A percentile compares a stretch with the other conserved stretches of the same genome.
Conservation (phyloP, 2,888 invertebrate genomes). For the Alitta virens region DNA sequence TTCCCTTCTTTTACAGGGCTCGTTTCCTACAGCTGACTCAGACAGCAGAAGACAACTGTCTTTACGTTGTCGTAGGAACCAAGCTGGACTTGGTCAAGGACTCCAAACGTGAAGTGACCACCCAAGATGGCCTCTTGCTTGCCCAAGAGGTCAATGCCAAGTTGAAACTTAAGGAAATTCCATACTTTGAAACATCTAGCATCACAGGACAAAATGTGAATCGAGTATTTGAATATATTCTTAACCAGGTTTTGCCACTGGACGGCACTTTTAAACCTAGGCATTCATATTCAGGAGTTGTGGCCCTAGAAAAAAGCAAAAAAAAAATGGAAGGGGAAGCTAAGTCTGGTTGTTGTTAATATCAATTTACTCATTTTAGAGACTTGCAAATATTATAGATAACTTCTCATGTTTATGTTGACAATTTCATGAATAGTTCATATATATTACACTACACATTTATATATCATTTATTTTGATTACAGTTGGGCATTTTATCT, state of each 20-base stretch:
- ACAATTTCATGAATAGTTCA: too few species aligned
- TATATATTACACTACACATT: too few species aligned
- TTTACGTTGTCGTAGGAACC: slow-evolving; percentile 50
- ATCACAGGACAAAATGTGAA: slow-evolving; percentile 44
- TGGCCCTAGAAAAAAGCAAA: neutral
- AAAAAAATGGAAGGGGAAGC: neutral
- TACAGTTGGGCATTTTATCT: too few species aligned
- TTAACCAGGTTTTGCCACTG: slow-evolving; percentile 40
- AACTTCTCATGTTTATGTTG: too few species aligned
- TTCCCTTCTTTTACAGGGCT: slow-evolving; percentile 34
- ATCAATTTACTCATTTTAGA: too few species aligned
- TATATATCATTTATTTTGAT: too few species aligned
- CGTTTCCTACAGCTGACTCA: slow-evolving; percentile 47
- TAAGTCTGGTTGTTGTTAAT: slow-evolving; percentile 6
- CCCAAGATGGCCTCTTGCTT: slow-evolving; percentile 38
- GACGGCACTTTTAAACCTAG: neutral
- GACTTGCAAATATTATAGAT: too few species aligned
- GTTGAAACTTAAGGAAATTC: slow-evolving; percentile 24
- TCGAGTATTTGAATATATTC: slow-evolving; percentile 51
- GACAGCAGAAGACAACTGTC: slow-evolving; percentile 45
- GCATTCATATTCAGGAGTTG: neutral
- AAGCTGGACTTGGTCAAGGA: slow-evolving; percentile 41
- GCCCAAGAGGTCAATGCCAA: slow-evolving; percentile 24
- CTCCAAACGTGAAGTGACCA: slow-evolving; percentile 34
- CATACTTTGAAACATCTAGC: slow-evolving; percentile 55